phyloP scores from a whole-genome alignment of 1,140 invertebrate genomes.

The Radopholus similis region DNA sequence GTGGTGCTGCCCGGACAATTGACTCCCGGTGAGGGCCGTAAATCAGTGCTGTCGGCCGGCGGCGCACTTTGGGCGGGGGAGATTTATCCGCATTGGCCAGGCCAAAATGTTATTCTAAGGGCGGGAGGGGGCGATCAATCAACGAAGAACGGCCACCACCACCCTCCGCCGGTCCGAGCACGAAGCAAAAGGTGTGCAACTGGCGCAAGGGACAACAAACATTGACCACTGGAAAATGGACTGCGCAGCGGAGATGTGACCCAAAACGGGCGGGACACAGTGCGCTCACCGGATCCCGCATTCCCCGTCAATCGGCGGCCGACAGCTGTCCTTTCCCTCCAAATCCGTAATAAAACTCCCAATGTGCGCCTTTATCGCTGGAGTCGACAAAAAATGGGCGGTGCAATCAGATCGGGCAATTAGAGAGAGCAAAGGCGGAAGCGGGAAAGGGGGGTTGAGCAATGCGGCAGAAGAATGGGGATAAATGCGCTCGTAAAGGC shows the following conservation, averaged over 20 bases:
- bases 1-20: no score
- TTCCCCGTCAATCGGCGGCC: background rate
- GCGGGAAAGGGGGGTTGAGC: background rate
- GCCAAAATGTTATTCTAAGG: slow-evolving; percentile 24
- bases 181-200: background rate
- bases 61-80: background rate
- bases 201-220: no score
- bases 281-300: background rate
- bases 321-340: no score
- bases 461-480: no score
- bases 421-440: background rate
- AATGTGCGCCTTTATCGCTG: background rate
- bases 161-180: background rate
- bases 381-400: background rate
- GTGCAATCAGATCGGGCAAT: background rate
- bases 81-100: background rate
- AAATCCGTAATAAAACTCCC: background rate
- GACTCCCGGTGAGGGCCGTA: slow-evolving; percentile 9
- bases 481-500: no score
- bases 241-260: background rate
- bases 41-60: slow-evolving; percentile 6
- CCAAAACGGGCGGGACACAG: background rate
- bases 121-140: background rate
- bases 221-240: background rate
- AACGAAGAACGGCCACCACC: background rate